Percentiles rank a stretch among this genome's conserved stretches.
phyloP scores from a whole-genome alignment of 2,113 vertebrate genomes.

The Spea bombifrons region DNA sequence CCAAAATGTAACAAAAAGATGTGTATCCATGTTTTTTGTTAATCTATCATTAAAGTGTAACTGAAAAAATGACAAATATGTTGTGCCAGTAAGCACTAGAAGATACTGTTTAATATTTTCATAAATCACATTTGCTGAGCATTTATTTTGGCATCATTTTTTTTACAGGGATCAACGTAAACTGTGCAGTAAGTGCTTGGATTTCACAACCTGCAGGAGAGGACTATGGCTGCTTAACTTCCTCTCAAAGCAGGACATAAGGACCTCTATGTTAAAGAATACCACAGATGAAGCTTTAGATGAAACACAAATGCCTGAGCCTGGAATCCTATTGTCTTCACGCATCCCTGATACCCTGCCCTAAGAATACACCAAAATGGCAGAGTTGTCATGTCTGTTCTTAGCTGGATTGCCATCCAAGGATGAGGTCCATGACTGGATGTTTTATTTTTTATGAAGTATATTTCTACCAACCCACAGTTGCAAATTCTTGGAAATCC shows the following conservation, averaged over 20 bases:
- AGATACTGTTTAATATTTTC: background rate
- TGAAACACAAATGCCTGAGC: conserved; percentile 1
- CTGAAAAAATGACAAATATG: too few relatives aligned
- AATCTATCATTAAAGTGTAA: too few relatives aligned
- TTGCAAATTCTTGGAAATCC: background rate
- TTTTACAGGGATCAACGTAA: conserved; percentile 50
- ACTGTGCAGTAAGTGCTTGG: conserved; percentile 30
- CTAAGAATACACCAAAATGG: conserved; percentile 9
- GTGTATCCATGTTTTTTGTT: too few relatives aligned
- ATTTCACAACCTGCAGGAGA: conserved; percentile 59
- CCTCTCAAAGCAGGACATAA: conserved; percentile 45
- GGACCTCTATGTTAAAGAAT: conserved; percentile 32
- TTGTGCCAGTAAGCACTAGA: too few relatives aligned
- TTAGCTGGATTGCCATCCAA: background rate
- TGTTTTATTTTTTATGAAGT: background rate
- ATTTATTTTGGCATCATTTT: conserved; percentile 6
- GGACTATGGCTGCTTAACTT: conserved; percentile 53
- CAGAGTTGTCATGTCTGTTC: background rate
- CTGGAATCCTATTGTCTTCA: background rate
- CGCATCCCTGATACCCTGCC: background rate
- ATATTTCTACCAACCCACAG: background rate
- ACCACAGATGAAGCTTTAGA: conserved; percentile 4
- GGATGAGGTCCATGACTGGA: too few relatives aligned
- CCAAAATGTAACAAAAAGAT: too few relatives aligned
- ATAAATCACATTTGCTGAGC: background rate